These are phyloP conservation scores for Caenorhabditis sulstoni DNA, from an alignment of 2,888 invertebrate genomes.

Conservation along the genomic window DNA sequence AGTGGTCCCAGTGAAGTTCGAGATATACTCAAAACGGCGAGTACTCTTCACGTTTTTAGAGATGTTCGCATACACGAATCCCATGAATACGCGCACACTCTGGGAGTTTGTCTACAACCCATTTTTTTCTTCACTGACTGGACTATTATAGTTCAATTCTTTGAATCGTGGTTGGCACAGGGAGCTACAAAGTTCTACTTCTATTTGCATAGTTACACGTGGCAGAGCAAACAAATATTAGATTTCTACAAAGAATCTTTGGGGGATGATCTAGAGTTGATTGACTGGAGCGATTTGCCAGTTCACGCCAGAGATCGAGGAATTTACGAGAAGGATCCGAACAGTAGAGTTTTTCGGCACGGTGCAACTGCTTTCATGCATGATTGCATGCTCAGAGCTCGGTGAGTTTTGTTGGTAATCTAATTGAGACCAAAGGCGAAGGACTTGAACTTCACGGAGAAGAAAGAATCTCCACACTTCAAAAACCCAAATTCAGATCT, in stretches of 20 bases:
- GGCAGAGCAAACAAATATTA: constrained; percentile 55
- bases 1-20: constrained; percentile 42
- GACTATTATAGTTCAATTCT: constrained; percentile 67
- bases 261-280: constrained; percentile 57
- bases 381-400: constrained; percentile 63
- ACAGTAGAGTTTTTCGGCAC: constrained; percentile 57
- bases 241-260: constrained; percentile 64
- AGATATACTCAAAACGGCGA: too few relatives aligned
- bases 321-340: constrained; percentile 56
- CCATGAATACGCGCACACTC: constrained; percentile 54
- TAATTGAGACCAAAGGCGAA: too few relatives aligned
- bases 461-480: too few relatives aligned
- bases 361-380: constrained; percentile 65
- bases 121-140: constrained; percentile 72
- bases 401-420: constrained; percentile 35
- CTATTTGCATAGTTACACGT: constrained; percentile 67
- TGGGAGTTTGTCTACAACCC: constrained; percentile 73
- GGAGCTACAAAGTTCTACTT: constrained; percentile 75
- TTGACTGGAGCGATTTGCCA: constrained; percentile 67
- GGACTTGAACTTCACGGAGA: too few relatives aligned
- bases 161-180: constrained; percentile 71
- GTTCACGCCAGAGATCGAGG: constrained; percentile 49
- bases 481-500: too few relatives aligned
- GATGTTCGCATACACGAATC: constrained; percentile 61
- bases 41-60: constrained; percentile 23